phyloP scores from a whole-genome alignment of 1,140 invertebrate genomes.

The Rhagoletis zephyria region DNA sequence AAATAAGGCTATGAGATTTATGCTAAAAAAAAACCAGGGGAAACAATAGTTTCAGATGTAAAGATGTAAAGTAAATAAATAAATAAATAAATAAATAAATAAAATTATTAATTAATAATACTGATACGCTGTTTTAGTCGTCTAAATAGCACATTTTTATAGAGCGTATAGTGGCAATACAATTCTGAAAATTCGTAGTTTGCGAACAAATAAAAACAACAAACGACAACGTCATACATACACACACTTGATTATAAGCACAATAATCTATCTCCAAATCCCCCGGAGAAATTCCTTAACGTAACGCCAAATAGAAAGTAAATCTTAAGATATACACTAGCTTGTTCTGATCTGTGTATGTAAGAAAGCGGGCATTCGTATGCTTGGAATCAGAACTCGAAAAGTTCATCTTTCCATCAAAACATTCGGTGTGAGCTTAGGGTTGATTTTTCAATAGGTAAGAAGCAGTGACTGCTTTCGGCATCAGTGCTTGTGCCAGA shows the following conservation, averaged over 20 bases:
- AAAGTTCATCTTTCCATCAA: background rate
- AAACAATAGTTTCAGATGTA: too few species aligned
- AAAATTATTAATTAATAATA: too few species aligned
- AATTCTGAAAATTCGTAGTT: too few species aligned
- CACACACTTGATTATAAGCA: background rate
- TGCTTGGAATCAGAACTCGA: slow-evolving; percentile 24
- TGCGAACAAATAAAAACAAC: too few species aligned
- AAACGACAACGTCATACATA: too few species aligned
- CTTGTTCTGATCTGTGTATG: background rate
- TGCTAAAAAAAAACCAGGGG: too few species aligned
- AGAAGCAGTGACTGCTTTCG: background rate
- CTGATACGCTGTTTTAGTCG: too few species aligned
- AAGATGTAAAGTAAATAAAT: too few species aligned
- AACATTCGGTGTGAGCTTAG: background rate
- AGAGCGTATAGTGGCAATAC: too few species aligned
- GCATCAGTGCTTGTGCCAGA: background rate
- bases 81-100: too few species aligned
- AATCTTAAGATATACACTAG: background rate
- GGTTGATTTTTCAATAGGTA: slow-evolving; percentile 15
- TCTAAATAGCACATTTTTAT: too few species aligned
- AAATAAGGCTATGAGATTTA: too few species aligned
- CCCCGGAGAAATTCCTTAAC: slow-evolving; percentile 31
- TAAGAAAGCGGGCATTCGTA: background rate
- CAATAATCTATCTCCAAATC: slow-evolving; percentile 42
- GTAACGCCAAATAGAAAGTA: background rate